phyloP scores from a whole-genome alignment of 2,797 vertebrate species.

The Erethizon dorsatum region DNA sequence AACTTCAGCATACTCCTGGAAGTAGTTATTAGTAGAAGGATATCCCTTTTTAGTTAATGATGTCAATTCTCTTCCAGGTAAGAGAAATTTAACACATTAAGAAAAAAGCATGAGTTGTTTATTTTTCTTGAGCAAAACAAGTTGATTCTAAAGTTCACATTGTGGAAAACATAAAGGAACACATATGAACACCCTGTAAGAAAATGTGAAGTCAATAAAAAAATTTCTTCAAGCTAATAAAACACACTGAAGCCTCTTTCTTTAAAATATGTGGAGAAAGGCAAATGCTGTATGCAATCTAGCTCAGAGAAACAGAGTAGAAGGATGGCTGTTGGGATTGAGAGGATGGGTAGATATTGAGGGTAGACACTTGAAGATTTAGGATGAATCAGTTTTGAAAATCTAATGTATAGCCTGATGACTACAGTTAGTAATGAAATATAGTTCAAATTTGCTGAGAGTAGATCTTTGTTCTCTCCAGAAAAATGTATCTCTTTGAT shows the following conservation, averaged over 20 bases:
- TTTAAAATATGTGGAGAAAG: neutral
- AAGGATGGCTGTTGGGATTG: no score
- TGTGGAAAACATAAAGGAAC: no score
- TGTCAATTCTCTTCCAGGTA: no score
- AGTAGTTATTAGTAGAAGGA: no score
- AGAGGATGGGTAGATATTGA: no score
- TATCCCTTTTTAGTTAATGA: no score
- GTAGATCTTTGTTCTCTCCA: no score
- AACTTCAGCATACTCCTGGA: no score
- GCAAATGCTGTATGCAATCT: neutral
- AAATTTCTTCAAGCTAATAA: neutral
- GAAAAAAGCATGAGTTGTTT: neutral
- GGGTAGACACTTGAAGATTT: no score
- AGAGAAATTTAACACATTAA: no score
- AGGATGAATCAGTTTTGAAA: neutral
- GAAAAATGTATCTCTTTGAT: no score
- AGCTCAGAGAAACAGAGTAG: neutral
- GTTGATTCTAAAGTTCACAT: neutral
- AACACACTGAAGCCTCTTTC: neutral
- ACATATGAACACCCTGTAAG: neutral
- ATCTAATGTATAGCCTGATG: no score
- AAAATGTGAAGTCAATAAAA: neutral
- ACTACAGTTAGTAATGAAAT: neutral
- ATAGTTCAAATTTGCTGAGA: neutral
- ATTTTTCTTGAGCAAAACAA: neutral